phyloP scores from a whole-genome alignment of 1,140 invertebrate species.

The Pararge aegeria region DNA sequence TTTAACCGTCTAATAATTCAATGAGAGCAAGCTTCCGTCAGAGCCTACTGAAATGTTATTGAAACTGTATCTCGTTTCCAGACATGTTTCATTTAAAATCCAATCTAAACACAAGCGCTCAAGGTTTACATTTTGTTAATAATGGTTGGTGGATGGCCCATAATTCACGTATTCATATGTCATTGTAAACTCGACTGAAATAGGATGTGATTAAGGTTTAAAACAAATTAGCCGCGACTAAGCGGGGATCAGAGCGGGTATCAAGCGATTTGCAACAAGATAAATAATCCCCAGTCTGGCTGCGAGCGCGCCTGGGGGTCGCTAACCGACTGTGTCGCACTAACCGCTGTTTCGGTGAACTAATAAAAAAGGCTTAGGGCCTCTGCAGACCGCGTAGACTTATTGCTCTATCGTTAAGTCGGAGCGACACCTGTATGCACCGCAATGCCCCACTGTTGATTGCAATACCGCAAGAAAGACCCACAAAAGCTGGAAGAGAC shows the following conservation, averaged over 20 bases:
- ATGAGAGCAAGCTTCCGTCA: too few species aligned
- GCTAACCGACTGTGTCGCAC: slow-evolving; percentile 15
- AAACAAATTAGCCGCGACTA: slow-evolving; percentile 5
- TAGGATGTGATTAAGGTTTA: slow-evolving; percentile 6
- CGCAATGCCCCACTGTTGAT: too few species aligned
- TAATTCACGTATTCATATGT: not conserved
- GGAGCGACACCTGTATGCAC: too few species aligned
- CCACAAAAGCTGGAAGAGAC: too few species aligned
- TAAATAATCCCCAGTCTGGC: slow-evolving; percentile 25
- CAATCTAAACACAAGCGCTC: not conserved
- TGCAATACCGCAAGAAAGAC: too few species aligned
- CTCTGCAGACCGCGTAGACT: not conserved
- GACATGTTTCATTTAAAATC: not conserved
- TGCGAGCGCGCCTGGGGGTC: slow-evolving; percentile 17
- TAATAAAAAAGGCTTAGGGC: slow-evolving; percentile 27
- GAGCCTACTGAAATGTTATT: not conserved
- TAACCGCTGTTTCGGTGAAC: slow-evolving; percentile 23
- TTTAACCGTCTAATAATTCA: too few species aligned
- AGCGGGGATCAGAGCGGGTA: slow-evolving; percentile 13
- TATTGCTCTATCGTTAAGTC: not conserved
- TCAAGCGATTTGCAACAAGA: slow-evolving; percentile 25
- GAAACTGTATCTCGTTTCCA: slow-evolving; percentile 1
- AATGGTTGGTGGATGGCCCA: not conserved
- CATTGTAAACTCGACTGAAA: slow-evolving; percentile 17
- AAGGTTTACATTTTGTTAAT: not conserved